Evolutionary conservation across 2,797 vertebrate genomes (phyloP).

Genomic region (Protonibea diacanthus): DNA sequence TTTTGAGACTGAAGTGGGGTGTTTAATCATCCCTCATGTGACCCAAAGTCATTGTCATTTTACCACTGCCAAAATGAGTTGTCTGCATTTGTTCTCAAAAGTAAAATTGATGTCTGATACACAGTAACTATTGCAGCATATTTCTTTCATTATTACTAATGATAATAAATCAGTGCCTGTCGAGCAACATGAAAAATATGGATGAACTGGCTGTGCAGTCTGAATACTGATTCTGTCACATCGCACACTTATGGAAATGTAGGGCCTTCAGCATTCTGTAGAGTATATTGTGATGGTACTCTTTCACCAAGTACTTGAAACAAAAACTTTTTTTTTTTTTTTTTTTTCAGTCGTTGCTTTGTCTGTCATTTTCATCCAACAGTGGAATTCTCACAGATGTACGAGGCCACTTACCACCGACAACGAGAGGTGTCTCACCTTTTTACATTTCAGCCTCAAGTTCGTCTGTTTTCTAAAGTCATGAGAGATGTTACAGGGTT

Average conservation of each 20-base stretch:
- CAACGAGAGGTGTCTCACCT: not conserved
- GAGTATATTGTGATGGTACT: not conserved
- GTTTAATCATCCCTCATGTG: slow-evolving; percentile 80
- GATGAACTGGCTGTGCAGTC: slow-evolving; percentile 35
- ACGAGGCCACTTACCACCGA: not conserved
- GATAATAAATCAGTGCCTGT: slow-evolving; percentile 68
- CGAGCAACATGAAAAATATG: slow-evolving; percentile 40
- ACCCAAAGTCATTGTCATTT: slow-evolving; percentile 78
- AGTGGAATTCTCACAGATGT: not conserved
- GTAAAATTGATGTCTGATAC: slow-evolving; percentile 70
- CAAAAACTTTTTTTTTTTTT: not conserved
- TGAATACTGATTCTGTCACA: slow-evolving; percentile 58
- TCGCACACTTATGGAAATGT: slow-evolving; percentile 21
- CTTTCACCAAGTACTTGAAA: not conserved
- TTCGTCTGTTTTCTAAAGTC: not conserved
- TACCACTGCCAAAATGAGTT: slow-evolving; percentile 70
- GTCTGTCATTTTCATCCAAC: not conserved
- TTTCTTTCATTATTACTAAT: slow-evolving; percentile 69
- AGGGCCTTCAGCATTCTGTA: slow-evolving; percentile 9
- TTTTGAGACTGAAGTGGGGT: slow-evolving; percentile 69
- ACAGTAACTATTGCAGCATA: slow-evolving; percentile 57
- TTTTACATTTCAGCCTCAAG: not conserved
- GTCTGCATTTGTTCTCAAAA: slow-evolving; percentile 76
- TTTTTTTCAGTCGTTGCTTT: not conserved
- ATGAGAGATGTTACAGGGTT: not conserved